These are phyloP conservation scores for Desmodus rotundus DNA, from an alignment of 2,113 vertebrate species.

Conservation along the genomic window DNA sequence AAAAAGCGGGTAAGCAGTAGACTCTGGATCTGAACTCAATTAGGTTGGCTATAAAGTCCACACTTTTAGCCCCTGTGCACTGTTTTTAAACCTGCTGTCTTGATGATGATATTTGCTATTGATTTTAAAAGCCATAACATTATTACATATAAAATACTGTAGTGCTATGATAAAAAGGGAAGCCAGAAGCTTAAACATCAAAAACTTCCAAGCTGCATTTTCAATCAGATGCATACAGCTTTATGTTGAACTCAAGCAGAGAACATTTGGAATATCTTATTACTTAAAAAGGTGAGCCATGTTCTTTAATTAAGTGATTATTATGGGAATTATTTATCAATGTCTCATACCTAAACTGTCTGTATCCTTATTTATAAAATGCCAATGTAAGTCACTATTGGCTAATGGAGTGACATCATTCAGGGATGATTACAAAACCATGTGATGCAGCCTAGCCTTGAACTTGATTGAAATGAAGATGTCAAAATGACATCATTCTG, in stretches of 20 bases:
- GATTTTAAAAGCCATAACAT: neutral
- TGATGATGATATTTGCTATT: neutral
- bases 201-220: neutral
- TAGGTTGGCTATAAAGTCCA: neutral
- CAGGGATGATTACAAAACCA: neutral
- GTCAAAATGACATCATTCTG: neutral
- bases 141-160: neutral
- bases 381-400: neutral
- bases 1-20: neutral
- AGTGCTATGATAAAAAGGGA: neutral
- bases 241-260: neutral
- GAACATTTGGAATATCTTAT: neutral
- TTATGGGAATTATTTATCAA: neutral
- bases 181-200: neutral
- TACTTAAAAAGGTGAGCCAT: neutral
- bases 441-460: neutral
- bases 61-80: neutral
- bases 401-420: neutral
- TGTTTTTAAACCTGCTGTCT: neutral
- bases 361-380: neutral
- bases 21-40: neutral
- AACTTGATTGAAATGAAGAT: conserved; percentile 27
- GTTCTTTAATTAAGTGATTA: neutral
- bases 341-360: neutral
- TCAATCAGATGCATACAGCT: neutral